A percentile compares a stretch with the other conserved stretches of the same genome.
These are phyloP conservation scores for Hydractinia symbiolongicarpus DNA, from an alignment of 30 jellyfish, hydroid and myxozoan species.

Conservation along the genomic window DNA sequence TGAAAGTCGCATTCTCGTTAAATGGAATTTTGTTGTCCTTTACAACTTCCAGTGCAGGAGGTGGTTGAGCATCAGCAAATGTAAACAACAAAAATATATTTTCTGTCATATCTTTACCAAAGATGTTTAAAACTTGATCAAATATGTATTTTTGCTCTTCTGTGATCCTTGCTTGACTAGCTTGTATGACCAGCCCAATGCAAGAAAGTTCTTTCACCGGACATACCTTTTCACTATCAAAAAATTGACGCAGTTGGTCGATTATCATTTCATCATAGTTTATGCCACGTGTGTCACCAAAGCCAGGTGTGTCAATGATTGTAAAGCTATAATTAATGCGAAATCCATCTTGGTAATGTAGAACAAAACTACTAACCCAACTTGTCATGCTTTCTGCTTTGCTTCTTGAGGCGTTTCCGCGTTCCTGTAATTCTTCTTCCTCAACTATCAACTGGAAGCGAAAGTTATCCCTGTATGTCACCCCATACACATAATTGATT, in stretches of 20 bases:
- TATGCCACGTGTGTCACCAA: slow-evolving; percentile 16
- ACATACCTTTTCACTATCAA: background rate
- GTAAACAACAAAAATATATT: slow-evolving; percentile 7
- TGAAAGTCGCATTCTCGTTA: slow-evolving; percentile 1
- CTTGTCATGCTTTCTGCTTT: slow-evolving; percentile 15
- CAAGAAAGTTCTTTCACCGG: slow-evolving; percentile 3
- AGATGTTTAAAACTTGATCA: background rate
- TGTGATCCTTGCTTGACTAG: slow-evolving; percentile 19
- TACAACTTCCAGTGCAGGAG: slow-evolving; percentile 14
- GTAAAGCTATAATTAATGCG: background rate
- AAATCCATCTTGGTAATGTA: slow-evolving; percentile 13
- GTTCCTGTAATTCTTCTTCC: background rate
- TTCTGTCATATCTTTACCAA: slow-evolving; percentile 7
- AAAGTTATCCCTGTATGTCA: background rate
- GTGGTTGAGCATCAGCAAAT: slow-evolving; percentile 10
- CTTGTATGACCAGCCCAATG: slow-evolving; percentile 6
- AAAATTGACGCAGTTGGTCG: background rate
- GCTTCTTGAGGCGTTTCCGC: background rate
- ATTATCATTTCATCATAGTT: background rate
- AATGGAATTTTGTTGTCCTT: background rate
- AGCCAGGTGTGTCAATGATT: slow-evolving; percentile 13
- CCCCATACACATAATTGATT: slow-evolving; percentile 11
- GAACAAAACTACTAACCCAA: slow-evolving; percentile 17
- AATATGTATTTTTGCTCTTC: slow-evolving; percentile 6
- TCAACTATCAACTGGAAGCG: slow-evolving; percentile 8